A percentile compares a stretch with the other conserved stretches of the same genome.
phyloP scores from a whole-genome alignment of 2,797 vertebrate genomes.

The Coracias cyanogaster region DNA sequence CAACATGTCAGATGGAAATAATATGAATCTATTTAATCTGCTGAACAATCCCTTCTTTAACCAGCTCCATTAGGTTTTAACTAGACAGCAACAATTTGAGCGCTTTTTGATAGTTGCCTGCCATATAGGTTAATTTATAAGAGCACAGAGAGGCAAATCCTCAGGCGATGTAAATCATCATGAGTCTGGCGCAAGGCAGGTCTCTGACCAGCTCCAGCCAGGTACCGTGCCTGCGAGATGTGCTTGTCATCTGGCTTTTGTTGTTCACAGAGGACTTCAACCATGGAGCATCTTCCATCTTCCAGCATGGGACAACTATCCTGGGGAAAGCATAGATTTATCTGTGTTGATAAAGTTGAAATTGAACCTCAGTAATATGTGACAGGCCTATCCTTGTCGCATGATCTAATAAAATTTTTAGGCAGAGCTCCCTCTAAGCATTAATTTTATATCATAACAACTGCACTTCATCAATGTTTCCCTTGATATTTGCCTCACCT shows the following conservation, averaged over 20 bases:
- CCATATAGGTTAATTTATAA: background rate
- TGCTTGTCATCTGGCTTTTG: accelerated
- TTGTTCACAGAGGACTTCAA: background rate
- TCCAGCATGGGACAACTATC: background rate
- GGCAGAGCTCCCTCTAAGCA: background rate
- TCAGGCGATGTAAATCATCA: background rate
- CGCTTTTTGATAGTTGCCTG: background rate
- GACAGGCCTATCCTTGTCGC: background rate
- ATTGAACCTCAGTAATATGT: background rate
- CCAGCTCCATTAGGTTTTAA: background rate
- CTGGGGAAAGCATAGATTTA: background rate
- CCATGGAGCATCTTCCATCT: background rate
- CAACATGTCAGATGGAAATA: slow-evolving; percentile 14
- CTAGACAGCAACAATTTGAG: background rate
- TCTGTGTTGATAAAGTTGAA: background rate
- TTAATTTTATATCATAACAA: background rate
- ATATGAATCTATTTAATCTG: slow-evolving; percentile 5
- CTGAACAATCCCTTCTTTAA: background rate
- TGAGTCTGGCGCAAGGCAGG: background rate
- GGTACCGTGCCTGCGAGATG: background rate
- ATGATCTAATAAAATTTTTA: slow-evolving; percentile 10
- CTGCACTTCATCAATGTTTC: background rate
- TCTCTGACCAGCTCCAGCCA: background rate
- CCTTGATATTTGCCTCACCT: background rate
- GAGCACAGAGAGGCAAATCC: background rate